Evolutionary conservation across 2,888 invertebrate genomes (phyloP).

Genomic region (Polyploca ridens): DNA sequence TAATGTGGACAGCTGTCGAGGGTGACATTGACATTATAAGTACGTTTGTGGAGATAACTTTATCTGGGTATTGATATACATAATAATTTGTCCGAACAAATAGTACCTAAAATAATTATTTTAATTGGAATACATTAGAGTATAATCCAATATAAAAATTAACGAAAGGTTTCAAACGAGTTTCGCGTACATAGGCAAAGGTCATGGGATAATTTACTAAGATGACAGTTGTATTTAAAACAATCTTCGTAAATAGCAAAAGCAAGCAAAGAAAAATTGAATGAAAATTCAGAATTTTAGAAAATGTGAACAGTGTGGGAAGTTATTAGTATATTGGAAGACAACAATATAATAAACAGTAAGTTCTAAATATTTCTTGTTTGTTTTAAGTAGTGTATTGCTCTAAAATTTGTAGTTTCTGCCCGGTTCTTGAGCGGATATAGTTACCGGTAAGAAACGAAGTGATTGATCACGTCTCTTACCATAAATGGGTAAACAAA

Average conservation of each 20-base stretch:
- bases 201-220: not conserved
- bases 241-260: not conserved
- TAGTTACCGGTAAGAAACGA: not conserved
- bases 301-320: not conserved
- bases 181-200: too few relatives aligned
- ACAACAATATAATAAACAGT: not conserved
- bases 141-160: too few relatives aligned
- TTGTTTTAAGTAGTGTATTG: not conserved
- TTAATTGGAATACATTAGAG: too few relatives aligned
- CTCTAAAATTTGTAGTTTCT: not conserved
- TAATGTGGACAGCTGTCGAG: not conserved
- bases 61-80: too few relatives aligned
- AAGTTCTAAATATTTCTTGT: not conserved
- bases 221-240: not conserved
- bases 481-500: not conserved
- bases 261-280: not conserved
- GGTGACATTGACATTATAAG: not conserved
- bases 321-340: not conserved
- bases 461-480: not conserved
- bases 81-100: too few relatives aligned
- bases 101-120: too few relatives aligned
- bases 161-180: too few relatives aligned
- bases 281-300: not conserved
- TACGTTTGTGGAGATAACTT: too few relatives aligned
- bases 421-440: not conserved